Conservation (phyloP, 1,140 invertebrate genomes). For the Zaprionus davidi region DNA sequence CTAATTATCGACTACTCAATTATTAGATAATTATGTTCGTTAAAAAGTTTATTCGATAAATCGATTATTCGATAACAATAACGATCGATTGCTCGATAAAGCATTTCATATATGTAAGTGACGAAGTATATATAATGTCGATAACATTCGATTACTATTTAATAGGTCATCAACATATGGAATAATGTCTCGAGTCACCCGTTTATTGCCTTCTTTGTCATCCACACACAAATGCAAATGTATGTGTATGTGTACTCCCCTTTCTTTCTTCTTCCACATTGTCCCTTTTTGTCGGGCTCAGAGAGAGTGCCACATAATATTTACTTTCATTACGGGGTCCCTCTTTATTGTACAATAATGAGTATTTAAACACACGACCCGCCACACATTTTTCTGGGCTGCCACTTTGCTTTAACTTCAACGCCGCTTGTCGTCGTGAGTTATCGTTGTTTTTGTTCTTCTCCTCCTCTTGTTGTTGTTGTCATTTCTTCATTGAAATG, state of each 20-base stretch:
- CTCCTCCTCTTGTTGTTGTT: constrained; percentile 33
- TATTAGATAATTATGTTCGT: too few relatives aligned
- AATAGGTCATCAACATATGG: neutral
- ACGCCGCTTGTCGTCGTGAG: constrained; percentile 49
- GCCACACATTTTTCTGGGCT: constrained; percentile 23
- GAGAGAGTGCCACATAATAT: constrained; percentile 8
- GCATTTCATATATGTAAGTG: too few relatives aligned
- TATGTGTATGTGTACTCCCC: too few relatives aligned
- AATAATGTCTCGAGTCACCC: neutral
- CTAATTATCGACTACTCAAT: too few relatives aligned
- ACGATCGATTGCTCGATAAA: too few relatives aligned
- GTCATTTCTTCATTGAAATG: constrained; percentile 58
- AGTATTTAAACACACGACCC: constrained; percentile 19
- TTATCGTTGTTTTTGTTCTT: constrained; percentile 43
- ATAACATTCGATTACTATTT: neutral
- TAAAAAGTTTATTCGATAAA: too few relatives aligned
- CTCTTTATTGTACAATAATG: constrained; percentile 6
- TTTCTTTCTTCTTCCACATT: neutral
- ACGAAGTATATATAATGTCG: too few relatives aligned
- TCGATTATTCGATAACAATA: too few relatives aligned
- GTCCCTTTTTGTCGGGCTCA: neutral
- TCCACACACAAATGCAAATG: too few relatives aligned
- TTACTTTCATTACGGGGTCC: constrained; percentile 8
- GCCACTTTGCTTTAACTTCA: constrained; percentile 61
- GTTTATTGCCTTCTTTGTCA: too few relatives aligned